phyloP scores from a whole-genome alignment of 2,113 vertebrate species.

The Epinephelus moara region DNA sequence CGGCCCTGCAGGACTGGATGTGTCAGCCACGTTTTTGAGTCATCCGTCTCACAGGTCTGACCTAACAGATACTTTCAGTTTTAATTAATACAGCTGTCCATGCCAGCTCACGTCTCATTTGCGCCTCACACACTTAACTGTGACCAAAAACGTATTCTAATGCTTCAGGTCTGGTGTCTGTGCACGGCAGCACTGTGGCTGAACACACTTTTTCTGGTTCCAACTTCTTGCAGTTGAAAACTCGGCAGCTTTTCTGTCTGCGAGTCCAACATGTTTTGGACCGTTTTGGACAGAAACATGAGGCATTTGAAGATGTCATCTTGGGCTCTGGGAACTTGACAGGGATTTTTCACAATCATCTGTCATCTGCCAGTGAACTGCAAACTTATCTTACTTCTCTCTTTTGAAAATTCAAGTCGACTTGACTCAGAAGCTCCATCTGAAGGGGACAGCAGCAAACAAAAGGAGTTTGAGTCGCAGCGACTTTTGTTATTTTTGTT shows the following conservation, averaged over 20 bases:
- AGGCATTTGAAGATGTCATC: too few species aligned
- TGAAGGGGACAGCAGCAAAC: background rate
- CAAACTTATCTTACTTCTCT: background rate
- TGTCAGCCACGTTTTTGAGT: background rate
- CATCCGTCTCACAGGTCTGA: slow-evolving; percentile 29
- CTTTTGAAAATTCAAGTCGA: background rate
- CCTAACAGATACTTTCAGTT: background rate
- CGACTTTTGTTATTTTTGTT: background rate
- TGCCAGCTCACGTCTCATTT: background rate
- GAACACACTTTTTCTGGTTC: too few species aligned
- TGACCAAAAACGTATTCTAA: background rate
- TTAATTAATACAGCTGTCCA: background rate
- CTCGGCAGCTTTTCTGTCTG: background rate
- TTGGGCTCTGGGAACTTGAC: background rate
- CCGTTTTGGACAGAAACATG: background rate
- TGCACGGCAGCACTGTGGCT: too few species aligned
- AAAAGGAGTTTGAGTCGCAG: background rate
- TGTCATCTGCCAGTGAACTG: background rate
- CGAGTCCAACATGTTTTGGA: background rate
- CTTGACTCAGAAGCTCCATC: background rate
- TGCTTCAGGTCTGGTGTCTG: background rate
- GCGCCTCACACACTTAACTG: background rate
- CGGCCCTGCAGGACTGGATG: background rate
- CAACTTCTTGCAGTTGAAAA: background rate
- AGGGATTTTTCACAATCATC: background rate